A percentile compares a stretch with the other conserved stretches of the same genome.
These are phyloP conservation scores for Tyria jacobaeae DNA, from an alignment of 2,888 invertebrate genomes.

Conservation along the genomic window DNA sequence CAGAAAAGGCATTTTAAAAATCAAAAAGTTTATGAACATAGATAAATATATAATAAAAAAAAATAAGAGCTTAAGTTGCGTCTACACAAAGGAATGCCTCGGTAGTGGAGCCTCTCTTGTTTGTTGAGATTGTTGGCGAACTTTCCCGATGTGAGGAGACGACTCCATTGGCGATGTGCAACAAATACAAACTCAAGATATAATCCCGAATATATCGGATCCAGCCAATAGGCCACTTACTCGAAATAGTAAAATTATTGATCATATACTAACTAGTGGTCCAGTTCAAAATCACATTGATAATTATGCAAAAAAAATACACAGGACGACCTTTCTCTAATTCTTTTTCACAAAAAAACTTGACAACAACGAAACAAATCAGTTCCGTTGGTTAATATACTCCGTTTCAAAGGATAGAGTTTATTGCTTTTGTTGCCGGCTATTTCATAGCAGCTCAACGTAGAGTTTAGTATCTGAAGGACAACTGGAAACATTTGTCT, in stretches of 20 bases:
- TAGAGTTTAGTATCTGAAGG: background rate
- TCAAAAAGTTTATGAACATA: background rate
- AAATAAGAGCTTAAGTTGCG: background rate
- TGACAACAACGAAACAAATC: background rate
- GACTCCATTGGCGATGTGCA: background rate
- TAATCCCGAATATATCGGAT: background rate
- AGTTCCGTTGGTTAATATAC: background rate
- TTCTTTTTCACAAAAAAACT: background rate
- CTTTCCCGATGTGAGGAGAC: background rate
- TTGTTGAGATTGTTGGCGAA: background rate
- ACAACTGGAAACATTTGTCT: background rate
- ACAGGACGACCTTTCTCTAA: background rate
- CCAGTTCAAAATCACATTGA: background rate
- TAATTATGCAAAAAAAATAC: background rate
- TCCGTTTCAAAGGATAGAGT: background rate
- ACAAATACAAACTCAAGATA: background rate
- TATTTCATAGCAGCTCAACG: background rate
- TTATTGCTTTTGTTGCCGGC: background rate
- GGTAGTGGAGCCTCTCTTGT: background rate
- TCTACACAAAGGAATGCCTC: background rate
- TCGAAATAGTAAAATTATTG: background rate
- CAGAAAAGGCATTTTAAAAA: no score
- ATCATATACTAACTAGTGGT: conserved; percentile 1
- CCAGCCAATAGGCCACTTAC: background rate
- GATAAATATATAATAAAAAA: background rate